These are phyloP conservation scores for Drosophila histrio DNA, from an alignment of 2,888 invertebrate species.

Conservation along the genomic window DNA sequence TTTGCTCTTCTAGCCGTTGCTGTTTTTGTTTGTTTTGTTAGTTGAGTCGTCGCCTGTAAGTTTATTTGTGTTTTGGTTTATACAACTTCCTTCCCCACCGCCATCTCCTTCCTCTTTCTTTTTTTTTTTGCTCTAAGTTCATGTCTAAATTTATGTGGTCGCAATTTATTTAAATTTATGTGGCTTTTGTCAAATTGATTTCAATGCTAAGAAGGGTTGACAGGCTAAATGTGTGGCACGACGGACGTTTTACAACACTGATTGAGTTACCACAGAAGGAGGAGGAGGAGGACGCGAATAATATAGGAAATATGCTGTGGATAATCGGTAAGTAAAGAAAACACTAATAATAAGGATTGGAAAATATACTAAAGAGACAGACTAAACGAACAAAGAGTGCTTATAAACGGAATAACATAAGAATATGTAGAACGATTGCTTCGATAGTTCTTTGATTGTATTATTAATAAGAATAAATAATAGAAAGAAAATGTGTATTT, in stretches of 20 bases:
- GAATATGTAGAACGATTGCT: too few relatives aligned
- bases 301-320: conserved; percentile 35
- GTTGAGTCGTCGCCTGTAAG: conserved; percentile 75
- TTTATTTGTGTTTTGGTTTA: conserved; percentile 78
- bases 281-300: conserved; percentile 9
- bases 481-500: too few relatives aligned
- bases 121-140: conserved; percentile 28
- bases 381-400: neutral
- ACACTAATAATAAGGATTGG: neutral
- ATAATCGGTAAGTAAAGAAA: conserved; percentile 37
- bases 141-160: conserved; percentile 78
- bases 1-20: conserved; percentile 13
- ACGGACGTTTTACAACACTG: conserved; percentile 52
- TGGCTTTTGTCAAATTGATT: conserved; percentile 81
- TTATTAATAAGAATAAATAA: too few relatives aligned
- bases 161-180: conserved; percentile 81
- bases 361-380: neutral
- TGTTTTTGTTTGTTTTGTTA: conserved; percentile 70
- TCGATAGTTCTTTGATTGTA: too few relatives aligned
- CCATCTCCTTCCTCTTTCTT: neutral
- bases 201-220: conserved; percentile 79
- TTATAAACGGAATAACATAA: too few relatives aligned
- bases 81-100: conserved; percentile 17
- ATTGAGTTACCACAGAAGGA: conserved; percentile 57
- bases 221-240: conserved; percentile 53